Base-by-base conservation (phyloP, 2,113 vertebrate genomes). In the Chauna torquata region DNA sequence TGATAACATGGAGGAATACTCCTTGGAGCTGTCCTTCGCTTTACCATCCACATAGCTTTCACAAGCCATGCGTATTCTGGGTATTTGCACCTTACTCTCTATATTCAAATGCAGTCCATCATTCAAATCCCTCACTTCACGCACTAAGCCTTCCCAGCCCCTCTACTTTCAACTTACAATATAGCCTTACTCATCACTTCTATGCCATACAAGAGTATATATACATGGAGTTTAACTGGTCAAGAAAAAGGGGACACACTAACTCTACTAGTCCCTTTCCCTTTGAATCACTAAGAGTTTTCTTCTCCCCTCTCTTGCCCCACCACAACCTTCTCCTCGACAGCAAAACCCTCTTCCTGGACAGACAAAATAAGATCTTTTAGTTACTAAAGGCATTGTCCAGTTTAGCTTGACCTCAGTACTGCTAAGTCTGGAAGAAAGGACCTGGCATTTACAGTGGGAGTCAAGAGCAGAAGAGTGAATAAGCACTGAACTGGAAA, bases 241-340 rank as follows among this genome's bases (percentile, higher is more conserved):
- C 72, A 58, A 30, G 70, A 61, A 66, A 62, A 74, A 40, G 44
- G 50, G 12, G 23, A 54, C 47, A 58, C 52, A 16, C 15, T 82
- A 32, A 12, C 72, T 91, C 54, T 64, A 34, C n/a, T 40, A 38
- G 28, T 42, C 32, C 11, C 28, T 69, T 82, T 90, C 61, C 75
- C 54, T 70, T 65, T 74, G 23, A 86, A 54, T 9, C 18, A 18
- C 22, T 3, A 3, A 75, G 32, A 19, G 24, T 65, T 89, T 84
- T 78, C 47, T 79, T 70, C 58, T 55, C 2, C 2, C 15, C 10
- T 27, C 25, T 52, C 0, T 2, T 6, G 12, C 17, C 4, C 44
- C 4, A 4, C 11, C 19, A 11, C 19, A 79, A 42, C 55, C 7
- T 22, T 54, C 40, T 66, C 6, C 45, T 10, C 8, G 10, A 42